These are phyloP conservation scores for Rhegmatorhina hoffmannsi DNA, from an alignment of 2,113 vertebrate genomes.

Conservation along the genomic window DNA sequence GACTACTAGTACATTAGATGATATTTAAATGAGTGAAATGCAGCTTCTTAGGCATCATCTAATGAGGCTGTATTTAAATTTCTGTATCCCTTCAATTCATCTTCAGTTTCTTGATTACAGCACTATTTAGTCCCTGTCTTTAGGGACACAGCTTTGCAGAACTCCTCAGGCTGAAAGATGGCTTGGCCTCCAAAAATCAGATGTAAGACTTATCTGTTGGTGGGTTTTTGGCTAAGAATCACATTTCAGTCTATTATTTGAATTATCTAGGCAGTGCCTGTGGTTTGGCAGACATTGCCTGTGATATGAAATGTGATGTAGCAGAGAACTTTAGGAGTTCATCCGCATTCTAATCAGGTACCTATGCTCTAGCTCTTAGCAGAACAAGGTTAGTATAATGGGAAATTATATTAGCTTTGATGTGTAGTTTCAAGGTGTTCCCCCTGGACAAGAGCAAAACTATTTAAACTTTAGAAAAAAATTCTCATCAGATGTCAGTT, in stretches of 20 bases:
- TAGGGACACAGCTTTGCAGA: neutral
- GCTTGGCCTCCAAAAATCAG: neutral
- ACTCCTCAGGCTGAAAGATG: constrained; percentile 14
- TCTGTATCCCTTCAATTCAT: neutral
- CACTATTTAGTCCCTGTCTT: neutral
- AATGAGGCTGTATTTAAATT: neutral
- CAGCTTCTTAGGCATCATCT: neutral
- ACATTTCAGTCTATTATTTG: constrained; percentile 19
- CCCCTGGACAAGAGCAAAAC: neutral
- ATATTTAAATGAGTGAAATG: neutral
- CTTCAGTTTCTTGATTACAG: neutral
- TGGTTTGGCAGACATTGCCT: neutral
- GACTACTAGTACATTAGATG: neutral
- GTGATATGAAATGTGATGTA: neutral
- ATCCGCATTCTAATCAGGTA: constrained; percentile 10
- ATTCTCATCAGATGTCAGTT: neutral
- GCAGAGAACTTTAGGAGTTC: neutral
- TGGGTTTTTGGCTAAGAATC: neutral
- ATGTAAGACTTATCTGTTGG: neutral
- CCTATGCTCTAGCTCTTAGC: neutral
- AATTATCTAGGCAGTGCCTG: constrained; percentile 3
- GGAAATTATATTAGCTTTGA: constrained; percentile 36
- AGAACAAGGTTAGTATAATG: constrained; percentile 21
- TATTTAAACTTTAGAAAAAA: constrained; percentile 27
- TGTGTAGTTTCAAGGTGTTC: neutral